Base-by-base conservation (phyloP, 1,140 invertebrate species). In the Dermatophagoides farinae region DNA sequence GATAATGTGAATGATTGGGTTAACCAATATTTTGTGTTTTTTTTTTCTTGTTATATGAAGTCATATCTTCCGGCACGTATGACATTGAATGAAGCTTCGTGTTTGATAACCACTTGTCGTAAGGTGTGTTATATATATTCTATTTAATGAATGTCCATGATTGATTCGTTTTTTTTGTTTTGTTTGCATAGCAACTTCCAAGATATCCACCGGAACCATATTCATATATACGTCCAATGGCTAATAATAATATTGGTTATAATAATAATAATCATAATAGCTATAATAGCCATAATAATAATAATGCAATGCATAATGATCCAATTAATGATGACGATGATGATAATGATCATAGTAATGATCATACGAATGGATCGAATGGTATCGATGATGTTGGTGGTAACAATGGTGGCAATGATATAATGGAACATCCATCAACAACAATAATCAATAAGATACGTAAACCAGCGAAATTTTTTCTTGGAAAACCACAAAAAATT, bases 81-180 rank as follows among this genome's bases (percentile, higher is more conserved):
- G 44, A 38, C 58, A 16, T 12, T 60, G 16, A 47, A 60, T 31
- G 58, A 60, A 41, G 58, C 58, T 1, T 60, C 31, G 40, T 60
- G 58, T 43, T 39, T 60, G 23, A 47, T 43, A 14, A 50, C 41
- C 1, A 40, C 25, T 40, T 60, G 58, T 22, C 25, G 58, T 22
- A 14, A 23, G 44, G 58, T 60, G 31, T 16, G 11, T 8, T n/a
- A 14, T 14, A 1, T 54, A 37, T 16, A 4, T n/a, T n/a, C n/a
- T n/a, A n/a, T n/a, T n/a, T n/a, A n/a, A n/a, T n/a, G n/a, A n/a
- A n/a, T n/a, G n/a, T n/a, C n/a, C n/a, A n/a, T n/a, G n/a, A n/a
- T n/a, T n/a, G n/a, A n/a, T n/a, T n/a, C n/a, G n/a, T n/a, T n/a
- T n/a, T n/a, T n/a, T n/a, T n/a, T n/a, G n/a, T n/a, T n/a, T n/a